Base-by-base conservation (phyloP, 2,113 vertebrate species). In the Anolis sagrei region DNA sequence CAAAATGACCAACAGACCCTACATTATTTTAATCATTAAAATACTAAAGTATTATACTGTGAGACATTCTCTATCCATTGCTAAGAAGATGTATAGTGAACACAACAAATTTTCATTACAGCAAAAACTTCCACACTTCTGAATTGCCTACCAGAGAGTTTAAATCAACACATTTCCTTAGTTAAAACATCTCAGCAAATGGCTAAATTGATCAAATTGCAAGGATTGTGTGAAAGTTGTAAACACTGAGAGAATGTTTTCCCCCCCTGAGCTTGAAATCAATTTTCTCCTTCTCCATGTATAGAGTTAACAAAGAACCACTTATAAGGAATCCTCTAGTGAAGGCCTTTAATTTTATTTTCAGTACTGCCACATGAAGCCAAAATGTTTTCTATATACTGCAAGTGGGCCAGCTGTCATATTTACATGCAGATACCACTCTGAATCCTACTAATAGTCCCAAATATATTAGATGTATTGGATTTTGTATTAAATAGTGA, bases 291-390 rank as follows among this genome's bases (percentile, higher is more conserved):
- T 1, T 36, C 39, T 81, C 66, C 68, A 72, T 61, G 88, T 1
- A 75, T 72, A 89, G 7, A 34, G 14, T 48, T 36, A 85, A 81
- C 19, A 0, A 8, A 39, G 0, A 61, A 70, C 49, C 54, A 3
- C 27, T 89, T 68, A 73, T 75, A 83, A 74, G 69, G 32, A 87
- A 93, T 76, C 0, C 0, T 83, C 76, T 23, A 66, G 3, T 49
- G 76, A 86, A 87, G 5, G 32, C 10, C 81, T 87, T 25, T 8
- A 36, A 76, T 90, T 89, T 91, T 0, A 82, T 83, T 89, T 54
- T 89, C 21, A 58, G 0, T 78, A 68, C 64, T 32, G 81, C 9
- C 0, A 11, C 44, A 76, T 8, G 7, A 85, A 89, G 49, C 1
- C 6, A n/a, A 29, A 77, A 64, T 76, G 27, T 13, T 27, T 62